Percentiles rank a stretch among this genome's conserved stretches.
Conservation (phyloP, 2,113 vertebrate genomes). For the Sigmodon hispidus region DNA sequence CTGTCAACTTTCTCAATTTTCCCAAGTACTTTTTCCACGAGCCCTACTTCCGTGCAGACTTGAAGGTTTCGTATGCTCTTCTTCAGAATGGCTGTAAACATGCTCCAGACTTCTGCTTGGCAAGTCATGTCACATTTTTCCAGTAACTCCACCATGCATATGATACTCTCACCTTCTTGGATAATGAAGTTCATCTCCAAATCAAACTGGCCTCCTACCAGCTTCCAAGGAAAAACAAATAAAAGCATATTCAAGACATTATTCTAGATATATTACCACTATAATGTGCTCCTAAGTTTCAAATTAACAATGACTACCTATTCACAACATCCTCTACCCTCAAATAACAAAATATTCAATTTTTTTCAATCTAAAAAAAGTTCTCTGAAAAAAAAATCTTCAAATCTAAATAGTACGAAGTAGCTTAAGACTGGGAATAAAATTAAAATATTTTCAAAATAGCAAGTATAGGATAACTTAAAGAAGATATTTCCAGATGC, state of each 20-base stretch:
- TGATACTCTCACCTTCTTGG: constrained; percentile 95
- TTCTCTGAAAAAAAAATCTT: constrained; percentile 27
- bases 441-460: constrained; percentile 43
- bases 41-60: constrained; percentile 93
- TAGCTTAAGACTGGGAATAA: constrained; percentile 12
- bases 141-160: constrained; percentile 96
- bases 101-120: constrained; percentile 98
- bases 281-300: not conserved
- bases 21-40: constrained; percentile 93
- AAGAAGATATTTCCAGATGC: not conserved
- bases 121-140: constrained; percentile 95
- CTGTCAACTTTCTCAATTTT: constrained; percentile 91
- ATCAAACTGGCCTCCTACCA: constrained; percentile 97
- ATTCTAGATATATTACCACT: not conserved
- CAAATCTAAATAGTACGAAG: constrained; percentile 23
- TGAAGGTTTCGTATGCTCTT: constrained; percentile 97
- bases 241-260: constrained; percentile 19
- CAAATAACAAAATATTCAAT: not conserved
- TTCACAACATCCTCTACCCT: not conserved
- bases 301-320: not conserved
- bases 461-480: not conserved
- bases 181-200: constrained; percentile 99
- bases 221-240: constrained; percentile 82
- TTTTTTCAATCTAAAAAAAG: not conserved
- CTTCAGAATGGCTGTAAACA: constrained; percentile 97